Evolutionary conservation across 2,888 invertebrate genomes (phyloP).

Genomic region (Dyspetes luteomarginatus): DNA sequence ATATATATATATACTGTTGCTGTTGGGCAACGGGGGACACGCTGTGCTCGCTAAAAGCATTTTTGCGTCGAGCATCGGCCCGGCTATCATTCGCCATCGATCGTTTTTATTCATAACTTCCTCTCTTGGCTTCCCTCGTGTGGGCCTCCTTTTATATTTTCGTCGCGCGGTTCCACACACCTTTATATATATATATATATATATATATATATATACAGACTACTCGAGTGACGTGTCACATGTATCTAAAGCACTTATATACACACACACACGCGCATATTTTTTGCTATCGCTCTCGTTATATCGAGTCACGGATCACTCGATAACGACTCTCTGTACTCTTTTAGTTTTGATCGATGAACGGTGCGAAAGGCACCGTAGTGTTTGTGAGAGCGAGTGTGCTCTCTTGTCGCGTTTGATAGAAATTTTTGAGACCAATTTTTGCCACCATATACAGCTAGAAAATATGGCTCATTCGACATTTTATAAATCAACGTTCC

Average conservation of each 20-base stretch:
- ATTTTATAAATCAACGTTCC: slow-evolving; percentile 16
- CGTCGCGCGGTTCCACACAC: slow-evolving; percentile 28
- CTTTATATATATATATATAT: slow-evolving; percentile 11
- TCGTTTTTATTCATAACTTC: slow-evolving; percentile 79
- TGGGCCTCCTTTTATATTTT: slow-evolving; percentile 54
- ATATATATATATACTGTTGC: slow-evolving; percentile 22
- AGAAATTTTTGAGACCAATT: slow-evolving; percentile 32
- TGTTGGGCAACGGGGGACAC: slow-evolving; percentile 67
- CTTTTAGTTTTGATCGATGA: slow-evolving; percentile 46
- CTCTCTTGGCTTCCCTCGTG: slow-evolving; percentile 37
- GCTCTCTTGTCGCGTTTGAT: slow-evolving; percentile 12
- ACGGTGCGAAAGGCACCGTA: neutral
- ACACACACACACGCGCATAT: slow-evolving; percentile 2
- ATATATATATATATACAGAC: too few relatives aligned
- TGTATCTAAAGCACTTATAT: slow-evolving; percentile 5
- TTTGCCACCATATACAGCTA: slow-evolving; percentile 14
- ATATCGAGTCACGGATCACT: slow-evolving; percentile 52
- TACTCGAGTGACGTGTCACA: slow-evolving; percentile 39
- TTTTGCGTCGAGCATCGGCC: slow-evolving; percentile 81
- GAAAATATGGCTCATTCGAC: neutral
- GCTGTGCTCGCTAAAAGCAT: slow-evolving; percentile 82
- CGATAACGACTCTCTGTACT: slow-evolving; percentile 44
- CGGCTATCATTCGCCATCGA: slow-evolving; percentile 80
- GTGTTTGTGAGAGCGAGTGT: neutral
- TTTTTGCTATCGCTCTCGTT: slow-evolving; percentile 30